These are phyloP conservation scores for Dendrocincla fuliginosa DNA, from an alignment of 2,797 vertebrate genomes.

Conservation along the genomic window DNA sequence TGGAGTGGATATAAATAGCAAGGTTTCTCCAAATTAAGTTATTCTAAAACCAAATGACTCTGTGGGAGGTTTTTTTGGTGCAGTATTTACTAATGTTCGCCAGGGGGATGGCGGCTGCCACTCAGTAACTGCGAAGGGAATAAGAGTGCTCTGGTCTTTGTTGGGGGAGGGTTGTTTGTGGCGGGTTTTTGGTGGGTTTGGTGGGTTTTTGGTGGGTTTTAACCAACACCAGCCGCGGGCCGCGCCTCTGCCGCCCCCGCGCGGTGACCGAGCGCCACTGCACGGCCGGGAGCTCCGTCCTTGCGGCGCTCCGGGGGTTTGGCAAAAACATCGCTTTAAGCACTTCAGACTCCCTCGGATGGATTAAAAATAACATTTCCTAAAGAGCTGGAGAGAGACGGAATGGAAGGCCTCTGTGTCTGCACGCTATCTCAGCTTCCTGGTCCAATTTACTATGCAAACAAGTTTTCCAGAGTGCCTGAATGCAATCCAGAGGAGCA, in stretches of 20 bases:
- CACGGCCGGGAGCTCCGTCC: neutral
- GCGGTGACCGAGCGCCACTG: neutral
- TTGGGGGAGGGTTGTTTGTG: neutral
- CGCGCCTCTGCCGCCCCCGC: conserved; percentile 44
- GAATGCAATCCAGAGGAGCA: neutral
- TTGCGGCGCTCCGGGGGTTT: rapidly evolving
- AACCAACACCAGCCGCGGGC: neutral
- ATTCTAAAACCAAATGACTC: neutral
- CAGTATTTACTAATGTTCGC: neutral
- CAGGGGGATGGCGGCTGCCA: neutral
- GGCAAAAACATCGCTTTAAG: rapidly evolving
- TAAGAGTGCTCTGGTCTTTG: rapidly evolving
- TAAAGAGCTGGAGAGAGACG: neutral
- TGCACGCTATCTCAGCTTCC: neutral
- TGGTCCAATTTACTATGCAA: neutral
- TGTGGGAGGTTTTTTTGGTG: rapidly evolving
- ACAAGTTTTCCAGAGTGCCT: neutral
- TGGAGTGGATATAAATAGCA: neutral
- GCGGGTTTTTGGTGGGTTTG: neutral
- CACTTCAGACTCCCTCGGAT: rapidly evolving
- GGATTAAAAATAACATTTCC: neutral
- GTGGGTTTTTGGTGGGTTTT: neutral
- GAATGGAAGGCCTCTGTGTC: neutral
- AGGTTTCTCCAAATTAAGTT: neutral
- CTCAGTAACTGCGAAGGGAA: neutral